Percentiles rank a stretch among this genome's conserved stretches.
Evolutionary conservation across 2,797 vertebrate species (phyloP).

Genomic region (Neosilurus hyrtlii): DNA sequence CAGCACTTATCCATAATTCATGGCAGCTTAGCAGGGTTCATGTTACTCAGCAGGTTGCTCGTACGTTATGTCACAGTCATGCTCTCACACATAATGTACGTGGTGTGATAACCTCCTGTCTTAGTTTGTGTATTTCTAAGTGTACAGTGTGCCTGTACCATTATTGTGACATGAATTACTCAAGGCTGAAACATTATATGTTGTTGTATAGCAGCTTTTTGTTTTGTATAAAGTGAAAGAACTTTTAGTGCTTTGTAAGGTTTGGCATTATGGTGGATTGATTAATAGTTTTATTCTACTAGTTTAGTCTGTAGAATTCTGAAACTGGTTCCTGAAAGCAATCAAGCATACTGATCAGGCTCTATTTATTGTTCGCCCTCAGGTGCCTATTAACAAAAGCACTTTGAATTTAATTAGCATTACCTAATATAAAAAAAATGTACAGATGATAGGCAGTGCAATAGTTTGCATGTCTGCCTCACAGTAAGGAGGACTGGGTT

Average conservation of each 20-base stretch:
- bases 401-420: conserved; percentile 12
- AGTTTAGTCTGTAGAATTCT: background rate
- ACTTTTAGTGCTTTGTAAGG: background rate
- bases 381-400: conserved; percentile 4
- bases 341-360: conserved; percentile 13
- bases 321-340: conserved; percentile 9
- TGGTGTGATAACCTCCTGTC: conserved; percentile 2
- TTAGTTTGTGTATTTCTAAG: background rate
- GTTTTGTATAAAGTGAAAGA: conserved; percentile 1
- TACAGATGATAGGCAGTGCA: background rate
- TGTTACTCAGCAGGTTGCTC: conserved; percentile 38
- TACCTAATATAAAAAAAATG: background rate
- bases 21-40: conserved; percentile 40
- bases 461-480: no score
- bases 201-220: background rate
- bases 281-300: conserved; percentile 5
- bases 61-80: conserved; percentile 13
- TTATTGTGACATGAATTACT: conserved; percentile 6
- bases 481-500: no score
- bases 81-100: conserved; percentile 5
- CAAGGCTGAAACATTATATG: background rate
- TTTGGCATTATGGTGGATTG: background rate
- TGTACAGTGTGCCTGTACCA: background rate
- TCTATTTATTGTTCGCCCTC: conserved; percentile 10
- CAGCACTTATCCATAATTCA: conserved; percentile 50